Conservation (phyloP, 23 tunicate species). For the Ciona savignyi region DNA sequence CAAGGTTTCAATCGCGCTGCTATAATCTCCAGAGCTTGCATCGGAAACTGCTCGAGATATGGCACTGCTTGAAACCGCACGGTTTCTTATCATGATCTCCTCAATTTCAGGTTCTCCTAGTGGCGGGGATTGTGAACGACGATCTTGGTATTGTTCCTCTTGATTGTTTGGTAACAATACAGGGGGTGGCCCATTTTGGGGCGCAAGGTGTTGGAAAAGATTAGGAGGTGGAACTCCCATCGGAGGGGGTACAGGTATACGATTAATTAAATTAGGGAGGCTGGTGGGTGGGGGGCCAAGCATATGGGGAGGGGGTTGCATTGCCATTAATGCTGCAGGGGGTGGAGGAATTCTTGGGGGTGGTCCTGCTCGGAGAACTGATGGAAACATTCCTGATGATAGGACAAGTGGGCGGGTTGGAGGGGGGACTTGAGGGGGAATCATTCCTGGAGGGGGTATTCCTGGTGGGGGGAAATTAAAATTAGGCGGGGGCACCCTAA, state of each 20-base stretch:
- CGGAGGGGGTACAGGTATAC: constrained; percentile 60
- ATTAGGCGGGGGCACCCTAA: constrained; percentile 11
- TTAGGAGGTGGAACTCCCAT: constrained; percentile 55
- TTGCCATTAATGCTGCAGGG: constrained; percentile 10
- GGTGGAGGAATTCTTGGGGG: constrained; percentile 50
- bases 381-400: neutral
- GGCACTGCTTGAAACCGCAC: constrained; percentile 91
- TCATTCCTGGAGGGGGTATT: constrained; percentile 43
- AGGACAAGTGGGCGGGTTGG: constrained; percentile 8
- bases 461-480: constrained; percentile 71
- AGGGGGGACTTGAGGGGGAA: constrained; percentile 49
- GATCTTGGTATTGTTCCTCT: constrained; percentile 5
- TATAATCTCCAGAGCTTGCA: constrained; percentile 94
- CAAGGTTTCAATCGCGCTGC: constrained; percentile 87
- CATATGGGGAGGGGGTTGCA: constrained; percentile 8
- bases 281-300: constrained; percentile 45
- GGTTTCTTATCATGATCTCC: constrained; percentile 83
- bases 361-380: constrained; percentile 7
- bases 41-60: constrained; percentile 91
- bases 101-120: constrained; percentile 65
- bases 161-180: constrained; percentile 13
- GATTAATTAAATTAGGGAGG: neutral
- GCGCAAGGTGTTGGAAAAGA: constrained; percentile 37
- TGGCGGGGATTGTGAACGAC: constrained; percentile 77
- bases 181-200: constrained; percentile 68